Evolutionary conservation across 2,888 invertebrate species (phyloP), one percentile per base, ranked within the genome.

Genomic region (Odontothrips loti): DNA sequence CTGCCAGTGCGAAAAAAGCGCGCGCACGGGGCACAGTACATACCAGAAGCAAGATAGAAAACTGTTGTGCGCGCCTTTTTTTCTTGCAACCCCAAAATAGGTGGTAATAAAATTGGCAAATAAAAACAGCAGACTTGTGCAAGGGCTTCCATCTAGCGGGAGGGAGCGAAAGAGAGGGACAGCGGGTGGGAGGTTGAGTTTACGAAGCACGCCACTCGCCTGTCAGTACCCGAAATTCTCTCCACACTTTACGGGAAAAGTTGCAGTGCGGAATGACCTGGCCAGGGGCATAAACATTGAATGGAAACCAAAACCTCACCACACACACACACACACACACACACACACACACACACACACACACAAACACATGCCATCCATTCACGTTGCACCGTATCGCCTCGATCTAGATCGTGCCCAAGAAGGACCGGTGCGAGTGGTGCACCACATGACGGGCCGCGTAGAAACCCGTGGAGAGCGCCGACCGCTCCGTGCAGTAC

Each of bases 251-350:
- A 75, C 68, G 23, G 27, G 23, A 27, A 75, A 75, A 75, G 68
- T 75, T 75, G 68, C 68, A 9, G 58, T 27, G 9, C 68, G 11
- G 27, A 68, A 68, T 68, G 68, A 23, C 27, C 23, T 51, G 51
- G 68, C 23, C 68, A 9, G 27, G 27, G 68, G 68, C 68, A 75
- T 75, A 75, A 75, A 75, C 68, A 75, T 75, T 27, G 27, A 75
- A 75, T 75, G 68, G 23, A 75, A 75, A 12, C 4, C 68, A 51
- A 43, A 43, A 43, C 34, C 51, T 17, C 51, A 51, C 51, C 51
- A 51, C 3, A 51, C 51, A 51, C 51, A 51, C 51, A 51, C 10
- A 51, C 51, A 51, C 51, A 51, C 51, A 51, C 51, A 51, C 51
- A 10, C 51, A 10, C 12, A 51, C 51, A 20, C 51, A 51, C 48